Base-by-base conservation (phyloP, 2,113 vertebrate species). In the Bombycilla garrulus region DNA sequence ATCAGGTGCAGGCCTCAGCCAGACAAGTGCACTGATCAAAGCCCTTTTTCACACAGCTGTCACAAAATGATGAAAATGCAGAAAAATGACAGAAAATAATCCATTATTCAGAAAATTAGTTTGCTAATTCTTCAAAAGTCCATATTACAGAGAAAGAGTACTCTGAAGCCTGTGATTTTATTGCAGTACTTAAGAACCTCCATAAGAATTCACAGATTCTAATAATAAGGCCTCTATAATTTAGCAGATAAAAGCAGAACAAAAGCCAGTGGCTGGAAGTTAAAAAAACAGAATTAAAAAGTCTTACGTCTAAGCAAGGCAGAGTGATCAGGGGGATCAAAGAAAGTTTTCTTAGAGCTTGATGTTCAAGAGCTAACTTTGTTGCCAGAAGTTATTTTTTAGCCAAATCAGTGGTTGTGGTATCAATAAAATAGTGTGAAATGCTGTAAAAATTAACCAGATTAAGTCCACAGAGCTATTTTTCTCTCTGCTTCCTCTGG, bases 171-270 rank as follows among this genome's bases (percentile, higher is more conserved):
- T 40, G 15, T 44, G 36, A 51, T 66, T 88, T 84, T 53, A 91
- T 40, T 86, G 51, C 56, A 91, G 42, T 54, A 58, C n/a, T 70
- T 57, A 53, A 70, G 36, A 89, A 84, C 9, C 18, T 73, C 22
- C 15, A 15, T 24, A 84, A 86, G 54, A 86, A 74, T 17, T 73
- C 69, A 81, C 4, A 82, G 72, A 81, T 70, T 22, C 7, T 86
- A 61, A 81, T 56, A 60, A 19, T 38, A 66, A 89, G 17, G 42
- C 22, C 20, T 69, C 42, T 78, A 45, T 50, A 94, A 89, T 87
- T 74, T 47, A 80, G 35, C 33, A 93, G 80, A 92, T 87, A 93
- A 92, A 85, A 87, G 66, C 29, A 81, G 71, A 86, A 81, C 22
- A 88, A 88, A 51, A 86, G 17, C 13, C 57, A 85, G 44, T 25